phyloP scores from a whole-genome alignment of 2,797 vertebrate genomes.

The Trichosurus vulpecula region DNA sequence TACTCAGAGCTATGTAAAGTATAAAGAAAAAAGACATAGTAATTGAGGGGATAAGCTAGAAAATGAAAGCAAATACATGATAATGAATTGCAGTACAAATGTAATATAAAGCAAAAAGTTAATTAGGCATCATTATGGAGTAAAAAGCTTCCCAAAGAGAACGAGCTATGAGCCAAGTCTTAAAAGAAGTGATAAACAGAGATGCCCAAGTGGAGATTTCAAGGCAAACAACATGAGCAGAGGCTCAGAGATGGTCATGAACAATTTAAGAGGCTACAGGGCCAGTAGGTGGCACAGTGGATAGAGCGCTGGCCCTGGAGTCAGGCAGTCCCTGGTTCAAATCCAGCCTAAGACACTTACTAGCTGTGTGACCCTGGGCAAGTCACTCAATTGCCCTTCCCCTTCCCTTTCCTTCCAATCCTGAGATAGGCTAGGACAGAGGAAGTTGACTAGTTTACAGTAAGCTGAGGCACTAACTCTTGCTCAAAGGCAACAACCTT shows the following conservation, averaged over 20 bases:
- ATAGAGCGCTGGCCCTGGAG: not conserved
- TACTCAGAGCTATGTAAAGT: not conserved
- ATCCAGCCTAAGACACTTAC: no score
- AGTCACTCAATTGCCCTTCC: no score
- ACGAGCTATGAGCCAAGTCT: not conserved
- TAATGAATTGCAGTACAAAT: not conserved
- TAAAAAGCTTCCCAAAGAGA: not conserved
- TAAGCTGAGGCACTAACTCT: not conserved
- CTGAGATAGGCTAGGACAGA: not conserved
- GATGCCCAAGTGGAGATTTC: not conserved
- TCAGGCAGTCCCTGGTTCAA: not conserved
- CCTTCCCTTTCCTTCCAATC: no score
- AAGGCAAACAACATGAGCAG: not conserved
- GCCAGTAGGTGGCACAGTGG: not conserved
- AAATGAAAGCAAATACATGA: not conserved
- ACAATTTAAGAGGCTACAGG: not conserved
- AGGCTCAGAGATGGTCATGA: not conserved
- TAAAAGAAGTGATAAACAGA: not conserved
- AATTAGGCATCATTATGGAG: not conserved
- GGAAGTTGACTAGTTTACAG: not conserved
- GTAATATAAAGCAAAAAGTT: not conserved
- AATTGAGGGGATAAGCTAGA: not conserved
- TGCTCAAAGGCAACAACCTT: not conserved
- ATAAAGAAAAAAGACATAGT: not conserved
- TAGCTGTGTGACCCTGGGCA: no score